Evolutionary conservation across 2,888 invertebrate species (phyloP).

Genomic region (Disparrhopalites patrizii): DNA sequence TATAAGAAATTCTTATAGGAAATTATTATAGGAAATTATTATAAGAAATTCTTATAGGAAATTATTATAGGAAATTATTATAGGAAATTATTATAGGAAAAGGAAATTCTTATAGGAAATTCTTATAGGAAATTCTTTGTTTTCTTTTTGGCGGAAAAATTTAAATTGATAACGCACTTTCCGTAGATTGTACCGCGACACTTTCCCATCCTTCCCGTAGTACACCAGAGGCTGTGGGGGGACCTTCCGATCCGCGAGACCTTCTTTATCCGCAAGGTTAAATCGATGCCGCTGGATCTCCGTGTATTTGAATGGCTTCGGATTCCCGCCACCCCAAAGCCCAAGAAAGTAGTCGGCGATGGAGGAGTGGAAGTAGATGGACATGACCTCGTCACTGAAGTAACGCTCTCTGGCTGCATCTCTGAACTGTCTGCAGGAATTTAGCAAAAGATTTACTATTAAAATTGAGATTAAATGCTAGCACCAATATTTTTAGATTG

Average conservation of each 20-base stretch:
- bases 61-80: too few species aligned
- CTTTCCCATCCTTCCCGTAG: constrained; percentile 81
- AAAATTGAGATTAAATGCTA: too few species aligned
- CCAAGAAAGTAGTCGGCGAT: constrained; percentile 97
- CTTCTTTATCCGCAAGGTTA: constrained; percentile 80
- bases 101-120: too few species aligned
- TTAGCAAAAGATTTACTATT: too few species aligned
- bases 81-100: too few species aligned
- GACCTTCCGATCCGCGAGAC: constrained; percentile 87
- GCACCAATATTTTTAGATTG: too few species aligned
- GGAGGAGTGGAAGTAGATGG: constrained; percentile 93
- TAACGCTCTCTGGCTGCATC: constrained; percentile 92
- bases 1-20: too few species aligned
- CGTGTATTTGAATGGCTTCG: constrained; percentile 82
- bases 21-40: too few species aligned
- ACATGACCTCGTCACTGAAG: constrained; percentile 90
- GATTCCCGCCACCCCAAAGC: constrained; percentile 90
- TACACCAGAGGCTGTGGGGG: constrained; percentile 91
- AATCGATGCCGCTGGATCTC: constrained; percentile 92
- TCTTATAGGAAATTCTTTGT: too few species aligned
- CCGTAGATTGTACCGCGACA: constrained; percentile 85
- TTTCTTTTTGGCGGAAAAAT: too few species aligned
- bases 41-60: too few species aligned
- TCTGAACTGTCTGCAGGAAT: constrained; percentile 70
- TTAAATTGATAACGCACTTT: constrained; percentile 63